Percentiles rank a stretch among this genome's conserved stretches.
phyloP scores from a whole-genome alignment of 2,113 vertebrate species.

The Oxyura jamaicensis region DNA sequence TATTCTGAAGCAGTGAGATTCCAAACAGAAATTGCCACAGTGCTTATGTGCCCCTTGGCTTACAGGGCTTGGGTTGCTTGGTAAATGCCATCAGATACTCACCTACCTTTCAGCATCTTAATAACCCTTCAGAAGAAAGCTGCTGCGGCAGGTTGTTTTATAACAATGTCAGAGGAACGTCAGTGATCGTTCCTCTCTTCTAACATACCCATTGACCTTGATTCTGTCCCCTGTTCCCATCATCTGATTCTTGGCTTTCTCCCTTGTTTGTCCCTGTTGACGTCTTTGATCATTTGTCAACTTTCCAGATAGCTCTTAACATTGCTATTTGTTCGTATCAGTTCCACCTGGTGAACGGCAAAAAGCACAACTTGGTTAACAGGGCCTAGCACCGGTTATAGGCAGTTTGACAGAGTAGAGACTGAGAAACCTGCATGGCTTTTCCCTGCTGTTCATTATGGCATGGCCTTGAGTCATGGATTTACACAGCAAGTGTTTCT shows the following conservation, averaged over 20 bases:
- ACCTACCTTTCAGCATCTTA: not conserved
- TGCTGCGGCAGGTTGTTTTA: not conserved
- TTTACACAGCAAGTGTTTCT: not conserved
- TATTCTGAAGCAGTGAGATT: not conserved
- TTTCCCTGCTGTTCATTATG: not conserved
- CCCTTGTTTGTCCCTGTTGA: rapidly evolving
- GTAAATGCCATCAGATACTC: not conserved
- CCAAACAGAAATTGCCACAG: not conserved
- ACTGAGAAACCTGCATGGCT: not conserved
- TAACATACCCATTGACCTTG: not conserved
- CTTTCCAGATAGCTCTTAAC: not conserved
- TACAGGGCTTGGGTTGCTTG: not conserved
- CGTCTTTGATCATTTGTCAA: not conserved
- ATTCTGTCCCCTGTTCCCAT: not conserved
- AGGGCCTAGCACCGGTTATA: not conserved
- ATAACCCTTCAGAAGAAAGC: not conserved
- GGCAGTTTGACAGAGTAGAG: not conserved
- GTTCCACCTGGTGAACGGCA: not conserved
- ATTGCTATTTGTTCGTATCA: not conserved
- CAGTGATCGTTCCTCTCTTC: not conserved
- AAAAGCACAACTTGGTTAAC: not conserved
- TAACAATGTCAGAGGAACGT: not conserved
- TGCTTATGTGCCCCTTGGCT: not conserved
- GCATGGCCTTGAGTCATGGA: not conserved
- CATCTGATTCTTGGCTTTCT: not conserved